Conservation (phyloP, 2,113 vertebrate genomes). For the Melanerpes aurifrons region DNA sequence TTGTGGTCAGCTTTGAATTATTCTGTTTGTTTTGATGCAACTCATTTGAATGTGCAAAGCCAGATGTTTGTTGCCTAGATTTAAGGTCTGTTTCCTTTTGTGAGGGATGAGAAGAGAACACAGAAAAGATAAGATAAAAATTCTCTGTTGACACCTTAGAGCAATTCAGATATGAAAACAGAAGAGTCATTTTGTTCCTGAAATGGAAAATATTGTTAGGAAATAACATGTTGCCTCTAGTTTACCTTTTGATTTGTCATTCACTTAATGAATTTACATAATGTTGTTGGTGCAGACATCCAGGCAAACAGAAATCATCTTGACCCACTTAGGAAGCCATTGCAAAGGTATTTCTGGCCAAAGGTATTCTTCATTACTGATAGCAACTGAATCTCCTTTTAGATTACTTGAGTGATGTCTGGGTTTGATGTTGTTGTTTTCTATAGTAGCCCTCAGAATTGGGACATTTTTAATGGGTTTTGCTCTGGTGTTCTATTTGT, state of each 20-base stretch:
- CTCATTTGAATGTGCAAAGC: conserved; percentile 76
- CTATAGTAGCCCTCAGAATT: not conserved
- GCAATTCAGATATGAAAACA: conserved; percentile 6
- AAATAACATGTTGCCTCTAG: not conserved
- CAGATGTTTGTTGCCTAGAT: conserved; percentile 65
- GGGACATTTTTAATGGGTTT: not conserved
- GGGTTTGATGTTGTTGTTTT: not conserved
- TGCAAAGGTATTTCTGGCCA: not conserved
- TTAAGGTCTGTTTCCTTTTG: conserved; percentile 19
- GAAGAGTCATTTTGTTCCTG: not conserved
- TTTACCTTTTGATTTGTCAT: conserved; percentile 14
- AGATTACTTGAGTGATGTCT: not conserved
- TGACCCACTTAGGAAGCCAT: not conserved
- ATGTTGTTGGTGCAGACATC: not conserved
- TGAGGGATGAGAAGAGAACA: conserved; percentile 6
- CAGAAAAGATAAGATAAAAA: conserved; percentile 30
- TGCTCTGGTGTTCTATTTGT: not conserved
- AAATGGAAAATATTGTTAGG: not conserved
- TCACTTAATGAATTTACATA: not conserved
- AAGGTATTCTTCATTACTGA: not conserved
- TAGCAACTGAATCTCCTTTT: not conserved
- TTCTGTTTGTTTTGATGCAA: conserved; percentile 77
- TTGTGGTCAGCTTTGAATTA: conserved; percentile 71
- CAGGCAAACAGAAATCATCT: not conserved
- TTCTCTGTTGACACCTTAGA: conserved; percentile 1